A percentile compares a stretch with the other conserved stretches of the same genome.
Conservation (phyloP, 2,797 vertebrate species). For the Acrossocheilus wenchowensis region DNA sequence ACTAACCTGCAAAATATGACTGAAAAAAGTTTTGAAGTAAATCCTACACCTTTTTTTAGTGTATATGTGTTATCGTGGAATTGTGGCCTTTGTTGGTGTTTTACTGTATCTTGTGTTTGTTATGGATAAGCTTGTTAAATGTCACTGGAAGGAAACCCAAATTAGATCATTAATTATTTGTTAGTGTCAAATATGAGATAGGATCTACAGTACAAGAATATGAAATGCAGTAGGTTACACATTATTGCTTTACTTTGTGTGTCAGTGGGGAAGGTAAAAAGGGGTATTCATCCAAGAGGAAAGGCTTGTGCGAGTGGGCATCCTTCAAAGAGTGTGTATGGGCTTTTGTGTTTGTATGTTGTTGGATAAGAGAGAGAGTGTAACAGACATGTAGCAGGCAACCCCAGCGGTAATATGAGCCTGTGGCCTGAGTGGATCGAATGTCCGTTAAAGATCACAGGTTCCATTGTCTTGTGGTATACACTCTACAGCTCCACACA, state of each 20-base stretch:
- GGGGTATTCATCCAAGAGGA: not conserved
- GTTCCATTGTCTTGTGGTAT: constrained; percentile 74
- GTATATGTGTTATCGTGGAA: not conserved
- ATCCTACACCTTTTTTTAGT: not conserved
- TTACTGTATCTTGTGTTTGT: constrained; percentile 19
- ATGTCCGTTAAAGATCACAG: constrained; percentile 78
- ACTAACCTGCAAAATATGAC: not conserved
- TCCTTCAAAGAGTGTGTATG: constrained; percentile 14
- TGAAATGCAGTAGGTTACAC: constrained; percentile 9
- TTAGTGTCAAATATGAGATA: constrained; percentile 44
- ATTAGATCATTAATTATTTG: constrained; percentile 59
- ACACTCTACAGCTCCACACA: constrained; percentile 58
- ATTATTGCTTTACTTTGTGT: constrained; percentile 15
- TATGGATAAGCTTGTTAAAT: constrained; percentile 46
- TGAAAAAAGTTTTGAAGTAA: not conserved
- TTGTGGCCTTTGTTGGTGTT: not conserved
- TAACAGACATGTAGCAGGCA: constrained; percentile 70
- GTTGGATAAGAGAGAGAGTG: constrained; percentile 48
- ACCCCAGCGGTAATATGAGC: constrained; percentile 72
- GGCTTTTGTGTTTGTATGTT: constrained; percentile 29
- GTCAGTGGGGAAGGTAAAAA: not conserved
- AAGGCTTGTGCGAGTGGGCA: constrained; percentile 12
- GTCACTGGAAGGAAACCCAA: constrained; percentile 54
- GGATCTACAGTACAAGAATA: constrained; percentile 30
- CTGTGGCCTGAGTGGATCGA: constrained; percentile 70